Percentiles rank a stretch among this genome's conserved stretches.
Conservation (phyloP, 1,140 invertebrate genomes). For the Zaprionus africanus region DNA sequence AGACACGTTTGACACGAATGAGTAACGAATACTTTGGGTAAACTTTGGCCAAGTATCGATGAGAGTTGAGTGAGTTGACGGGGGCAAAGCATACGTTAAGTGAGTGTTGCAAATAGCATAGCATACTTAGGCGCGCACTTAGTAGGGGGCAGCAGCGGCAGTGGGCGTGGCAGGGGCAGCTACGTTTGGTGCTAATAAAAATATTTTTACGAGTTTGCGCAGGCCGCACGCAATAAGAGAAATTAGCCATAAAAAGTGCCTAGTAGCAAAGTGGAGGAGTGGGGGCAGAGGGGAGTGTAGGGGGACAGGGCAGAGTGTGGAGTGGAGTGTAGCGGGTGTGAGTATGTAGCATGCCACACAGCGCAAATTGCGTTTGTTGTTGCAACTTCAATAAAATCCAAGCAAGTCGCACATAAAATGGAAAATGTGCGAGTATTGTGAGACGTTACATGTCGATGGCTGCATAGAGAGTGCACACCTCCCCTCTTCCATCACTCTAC, state of each 20-base stretch:
- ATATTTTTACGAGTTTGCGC: slow-evolving; percentile 76
- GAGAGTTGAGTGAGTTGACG: neutral
- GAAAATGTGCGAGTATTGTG: slow-evolving; percentile 29
- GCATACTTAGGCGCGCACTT: slow-evolving; percentile 50
- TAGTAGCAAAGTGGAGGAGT: neutral
- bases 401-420: slow-evolving; percentile 41
- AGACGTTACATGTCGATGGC: slow-evolving; percentile 1
- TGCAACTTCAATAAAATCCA: slow-evolving; percentile 34
- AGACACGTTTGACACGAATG: neutral
- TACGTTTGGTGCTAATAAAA: slow-evolving; percentile 60
- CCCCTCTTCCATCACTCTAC: too few species aligned
- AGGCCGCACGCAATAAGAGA: slow-evolving; percentile 76
- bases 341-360: neutral
- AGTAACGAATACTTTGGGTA: neutral
- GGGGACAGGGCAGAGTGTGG: too few species aligned
- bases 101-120: slow-evolving; percentile 24
- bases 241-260: slow-evolving; percentile 75
- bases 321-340: too few species aligned
- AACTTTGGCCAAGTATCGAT: slow-evolving; percentile 26
- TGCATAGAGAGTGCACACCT: neutral
- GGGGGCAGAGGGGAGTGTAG: neutral
- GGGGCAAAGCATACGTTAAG: slow-evolving; percentile 18
- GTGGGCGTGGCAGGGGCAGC: neutral
- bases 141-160: too few species aligned
- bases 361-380: slow-evolving; percentile 31